phyloP scores from a whole-genome alignment of 2,797 vertebrate species.

The Enteromius anoplus region DNA sequence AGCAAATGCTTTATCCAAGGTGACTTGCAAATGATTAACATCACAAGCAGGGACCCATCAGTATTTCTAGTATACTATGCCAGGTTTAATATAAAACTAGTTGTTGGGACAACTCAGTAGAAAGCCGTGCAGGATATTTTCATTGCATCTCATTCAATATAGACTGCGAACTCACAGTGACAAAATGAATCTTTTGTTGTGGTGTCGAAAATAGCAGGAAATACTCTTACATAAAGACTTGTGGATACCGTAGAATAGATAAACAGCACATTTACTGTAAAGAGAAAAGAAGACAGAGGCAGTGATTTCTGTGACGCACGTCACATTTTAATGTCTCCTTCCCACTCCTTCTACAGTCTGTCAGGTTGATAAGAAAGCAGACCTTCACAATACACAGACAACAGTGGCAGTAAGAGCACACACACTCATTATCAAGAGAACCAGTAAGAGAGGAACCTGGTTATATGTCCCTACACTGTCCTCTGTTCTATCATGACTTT shows the following conservation, averaged over 20 bases:
- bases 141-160: not conserved
- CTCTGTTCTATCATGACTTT: constrained; percentile 44
- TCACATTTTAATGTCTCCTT: constrained; percentile 67
- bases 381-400: constrained; percentile 61
- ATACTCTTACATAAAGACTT: not conserved
- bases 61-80: not conserved
- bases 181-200: not conserved
- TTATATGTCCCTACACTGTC: constrained; percentile 3
- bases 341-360: constrained; percentile 67
- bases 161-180: not conserved
- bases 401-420: constrained; percentile 52
- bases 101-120: not conserved
- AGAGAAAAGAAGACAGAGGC: constrained; percentile 28
- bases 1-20: not conserved
- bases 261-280: not conserved
- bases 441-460: constrained; percentile 27
- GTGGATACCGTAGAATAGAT: not conserved
- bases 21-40: not conserved
- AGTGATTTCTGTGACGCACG: constrained; percentile 59
- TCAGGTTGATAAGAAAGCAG: constrained; percentile 64
- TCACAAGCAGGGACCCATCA: not conserved
- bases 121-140: not conserved
- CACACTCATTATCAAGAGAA: constrained; percentile 29
- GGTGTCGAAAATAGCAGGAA: not conserved
- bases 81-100: not conserved